A percentile compares a stretch with the other conserved stretches of the same genome.
Conservation (phyloP, 2,888 invertebrate species). For the Mythimna loreyi region DNA sequence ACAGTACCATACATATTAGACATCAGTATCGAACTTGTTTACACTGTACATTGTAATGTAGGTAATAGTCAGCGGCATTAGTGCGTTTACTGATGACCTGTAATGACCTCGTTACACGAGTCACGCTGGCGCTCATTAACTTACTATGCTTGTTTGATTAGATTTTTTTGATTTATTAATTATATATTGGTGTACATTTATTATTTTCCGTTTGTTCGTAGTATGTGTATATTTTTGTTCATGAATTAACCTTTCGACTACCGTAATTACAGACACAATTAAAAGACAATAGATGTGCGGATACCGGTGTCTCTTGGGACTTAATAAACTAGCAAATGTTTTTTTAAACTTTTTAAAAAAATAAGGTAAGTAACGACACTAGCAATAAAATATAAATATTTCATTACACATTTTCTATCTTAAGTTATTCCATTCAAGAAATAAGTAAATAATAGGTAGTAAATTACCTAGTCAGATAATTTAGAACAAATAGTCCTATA, state of each 20-base stretch:
- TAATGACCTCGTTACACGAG: constrained; percentile 48
- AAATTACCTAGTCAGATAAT: too few species aligned
- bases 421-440: too few species aligned
- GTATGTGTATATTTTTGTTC: background rate
- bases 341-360: background rate
- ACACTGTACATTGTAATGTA: constrained; percentile 28
- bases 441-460: too few species aligned
- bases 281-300: too few species aligned
- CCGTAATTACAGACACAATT: too few species aligned
- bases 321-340: too few species aligned
- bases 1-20: too few species aligned
- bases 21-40: constrained; percentile 8
- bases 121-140: constrained; percentile 22
- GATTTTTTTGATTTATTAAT: constrained; percentile 21
- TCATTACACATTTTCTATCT: too few species aligned
- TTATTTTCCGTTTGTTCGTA: constrained; percentile 18
- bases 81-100: constrained; percentile 39
- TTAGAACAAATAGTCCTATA: too few species aligned
- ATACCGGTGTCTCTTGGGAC: too few species aligned
- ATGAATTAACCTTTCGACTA: constrained; percentile 12
- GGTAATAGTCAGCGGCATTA: constrained; percentile 11
- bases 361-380: background rate
- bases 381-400: too few species aligned
- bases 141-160: constrained; percentile 32
- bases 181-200: constrained; percentile 27